Base-by-base conservation (phyloP, 53 echinoderm and acorn worm species). In the Glandiceps talaboti region DNA sequence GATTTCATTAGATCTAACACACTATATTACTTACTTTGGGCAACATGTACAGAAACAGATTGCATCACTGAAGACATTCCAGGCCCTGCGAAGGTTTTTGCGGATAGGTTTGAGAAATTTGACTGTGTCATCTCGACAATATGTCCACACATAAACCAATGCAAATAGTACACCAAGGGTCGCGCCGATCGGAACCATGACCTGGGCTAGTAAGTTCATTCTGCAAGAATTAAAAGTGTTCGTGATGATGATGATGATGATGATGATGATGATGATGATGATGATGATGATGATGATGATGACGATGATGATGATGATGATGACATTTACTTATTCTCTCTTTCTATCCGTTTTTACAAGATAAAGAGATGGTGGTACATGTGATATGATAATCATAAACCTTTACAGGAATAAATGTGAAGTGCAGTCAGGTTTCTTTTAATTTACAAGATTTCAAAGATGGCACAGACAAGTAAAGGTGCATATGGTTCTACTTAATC, bases 81-180 rank as follows among this genome's bases (percentile, higher is more conserved):
- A 85, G 74, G 81, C 85, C 79, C 77, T 86, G 1, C 78, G 64
- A n/a, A 80, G 28, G 28, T 82, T 79, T 73, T 86, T 76, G 75
- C 82, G 86, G 32, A 91, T 74, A 26, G 88, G 88, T 33, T 77
- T 83, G 25, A 94, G 79, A 73, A 84, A 91, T 0, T 81, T 80
- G 78, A 91, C 91, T 20, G 94, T 94, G 74, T 94, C 91, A 12
- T 89, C 94, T 33, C 84, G 78, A 81, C 91, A 91, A 77, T 94
- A 94, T 1, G 94, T 94, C 33, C 80, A 79, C 14, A 82, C 77
- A 74, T 86, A 91, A 0, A 94, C 91, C 0, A 33, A 29, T 0
- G 73, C 32, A 89, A 94, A 91, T 26, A 88, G 26, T 25, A 80
- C 77, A 0, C 75, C 83, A 0, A 90, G 88, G 28, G 85, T 82